These are phyloP conservation scores for Stegodyphus mimosarum DNA, from an alignment of 1,140 invertebrate species.

Conservation along the genomic window DNA sequence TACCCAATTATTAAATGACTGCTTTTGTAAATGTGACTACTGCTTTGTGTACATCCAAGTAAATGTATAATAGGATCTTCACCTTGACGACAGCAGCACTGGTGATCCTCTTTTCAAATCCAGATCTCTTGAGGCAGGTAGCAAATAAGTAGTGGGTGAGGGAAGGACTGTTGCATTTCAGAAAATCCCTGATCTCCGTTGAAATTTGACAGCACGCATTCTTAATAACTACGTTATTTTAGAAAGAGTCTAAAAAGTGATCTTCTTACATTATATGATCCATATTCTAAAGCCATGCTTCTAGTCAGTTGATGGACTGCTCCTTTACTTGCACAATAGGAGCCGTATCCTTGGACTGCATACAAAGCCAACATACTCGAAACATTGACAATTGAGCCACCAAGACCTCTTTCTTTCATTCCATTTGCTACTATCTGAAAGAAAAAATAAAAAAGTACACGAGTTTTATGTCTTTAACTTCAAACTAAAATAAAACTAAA, in stretches of 20 bases:
- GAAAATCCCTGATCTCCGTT: neutral
- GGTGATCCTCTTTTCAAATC: too few species aligned
- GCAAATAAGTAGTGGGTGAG: too few species aligned
- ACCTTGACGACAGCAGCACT: too few species aligned
- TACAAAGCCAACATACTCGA: constrained; percentile 79
- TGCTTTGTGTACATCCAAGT: too few species aligned
- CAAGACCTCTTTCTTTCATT: constrained; percentile 76
- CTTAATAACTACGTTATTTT: too few species aligned
- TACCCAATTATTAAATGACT: too few species aligned
- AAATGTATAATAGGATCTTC: too few species aligned
- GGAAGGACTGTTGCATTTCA: too few species aligned
- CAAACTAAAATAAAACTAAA: neutral
- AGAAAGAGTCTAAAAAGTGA: too few species aligned
- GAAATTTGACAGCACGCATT: too few species aligned
- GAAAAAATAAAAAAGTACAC: neutral
- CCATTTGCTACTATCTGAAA: constrained; percentile 74
- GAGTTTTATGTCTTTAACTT: neutral
- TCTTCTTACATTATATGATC: constrained; percentile 75
- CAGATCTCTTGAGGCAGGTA: too few species aligned
- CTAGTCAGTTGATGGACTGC: constrained; percentile 75
- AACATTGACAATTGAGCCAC: constrained; percentile 88
- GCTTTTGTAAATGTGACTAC: too few species aligned
- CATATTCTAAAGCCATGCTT: constrained; percentile 87
- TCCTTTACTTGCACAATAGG: constrained; percentile 78
- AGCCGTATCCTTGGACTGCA: constrained; percentile 79